Base-by-base conservation (phyloP, 2,797 vertebrate species). In the Chromobotia macracanthus region DNA sequence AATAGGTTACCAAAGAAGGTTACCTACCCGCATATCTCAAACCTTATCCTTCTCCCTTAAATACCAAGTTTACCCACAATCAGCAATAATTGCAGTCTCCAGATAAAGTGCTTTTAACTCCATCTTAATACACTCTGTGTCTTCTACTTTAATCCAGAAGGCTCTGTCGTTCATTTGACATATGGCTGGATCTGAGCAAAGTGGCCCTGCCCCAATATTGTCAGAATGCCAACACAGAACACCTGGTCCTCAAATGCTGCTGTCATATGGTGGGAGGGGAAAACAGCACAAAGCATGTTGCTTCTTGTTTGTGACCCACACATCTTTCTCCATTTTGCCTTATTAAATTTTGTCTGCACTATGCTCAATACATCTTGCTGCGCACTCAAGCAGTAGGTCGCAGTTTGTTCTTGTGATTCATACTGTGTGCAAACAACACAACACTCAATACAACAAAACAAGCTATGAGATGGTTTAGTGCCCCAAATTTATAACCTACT, bases 331-430 rank as follows among this genome's bases (percentile, higher is more conserved):
- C 2, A 25, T 86, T 82, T 84, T 86, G 81, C 85, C 87, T 91
- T 85, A 87, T 92, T 92, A 89, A 88, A 87, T 83, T 80, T 63
- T 85, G 83, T 88, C 85, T n/a, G 15, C 19, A 41, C 51, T 44
- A 7, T 68, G 8, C 38, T 56, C 50, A 53, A n/a, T 65, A 67
- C 16, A 35, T 55, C 51, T 44, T 23, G 25, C 63, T 82, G 81
- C 77, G 83, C 76, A 7, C 84, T 90, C 87, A 85, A 78, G 84
- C 86, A 16, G 87, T 83, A 25, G 82, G 61, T 85, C 25, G 12
- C 87, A 90, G 89, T 84, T 88, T 91, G 88, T 88, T 89, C 58
- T 50, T 67, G 44, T n/a, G 58, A 66, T 69, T 38, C 5, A 35
- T 35, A 25, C 12, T 1, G 11, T 58, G 16, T 23, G 51, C 18